phyloP scores from a whole-genome alignment of 1,140 invertebrate genomes.

The Zaprionus ghesquierei region DNA sequence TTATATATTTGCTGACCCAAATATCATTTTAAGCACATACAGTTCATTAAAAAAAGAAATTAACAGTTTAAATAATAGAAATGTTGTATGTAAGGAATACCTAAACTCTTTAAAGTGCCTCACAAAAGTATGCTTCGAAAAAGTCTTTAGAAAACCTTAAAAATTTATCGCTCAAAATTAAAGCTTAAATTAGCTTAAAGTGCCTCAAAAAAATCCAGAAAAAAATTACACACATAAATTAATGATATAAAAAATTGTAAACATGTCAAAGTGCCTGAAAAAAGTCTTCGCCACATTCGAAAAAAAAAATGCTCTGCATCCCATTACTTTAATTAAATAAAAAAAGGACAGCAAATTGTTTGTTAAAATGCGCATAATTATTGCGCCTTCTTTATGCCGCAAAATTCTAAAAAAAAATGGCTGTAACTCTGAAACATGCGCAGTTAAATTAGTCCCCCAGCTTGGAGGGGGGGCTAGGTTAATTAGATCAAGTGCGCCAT shows the following conservation, averaged over 20 bases:
- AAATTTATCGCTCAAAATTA: not conserved
- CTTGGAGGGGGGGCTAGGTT: no score
- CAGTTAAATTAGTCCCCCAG: conserved; percentile 11
- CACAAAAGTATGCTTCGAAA: not conserved
- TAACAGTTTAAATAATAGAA: not conserved
- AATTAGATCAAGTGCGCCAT: no score
- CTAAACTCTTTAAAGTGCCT: not conserved
- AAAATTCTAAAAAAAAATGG: conserved; percentile 4
- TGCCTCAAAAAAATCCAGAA: not conserved
- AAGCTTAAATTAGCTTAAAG: not conserved
- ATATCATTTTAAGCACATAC: not conserved
- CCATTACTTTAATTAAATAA: conserved; percentile 4
- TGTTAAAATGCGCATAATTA: conserved; percentile 54
- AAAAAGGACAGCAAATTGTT: conserved; percentile 37
- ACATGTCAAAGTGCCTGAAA: not conserved
- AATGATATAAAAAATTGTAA: no score
- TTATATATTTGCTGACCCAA: not conserved
- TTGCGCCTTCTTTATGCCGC: not conserved
- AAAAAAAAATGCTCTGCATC: not conserved
- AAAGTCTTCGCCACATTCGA: no score
- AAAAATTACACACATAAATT: not conserved
- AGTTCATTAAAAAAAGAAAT: not conserved
- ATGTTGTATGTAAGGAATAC: not conserved
- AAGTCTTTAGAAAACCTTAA: not conserved
- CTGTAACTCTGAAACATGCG: conserved; percentile 1